Evolutionary conservation across 2,113 vertebrate genomes (phyloP), one percentile per base, ranked within the genome.

Genomic region (Amblyornis subalaris): DNA sequence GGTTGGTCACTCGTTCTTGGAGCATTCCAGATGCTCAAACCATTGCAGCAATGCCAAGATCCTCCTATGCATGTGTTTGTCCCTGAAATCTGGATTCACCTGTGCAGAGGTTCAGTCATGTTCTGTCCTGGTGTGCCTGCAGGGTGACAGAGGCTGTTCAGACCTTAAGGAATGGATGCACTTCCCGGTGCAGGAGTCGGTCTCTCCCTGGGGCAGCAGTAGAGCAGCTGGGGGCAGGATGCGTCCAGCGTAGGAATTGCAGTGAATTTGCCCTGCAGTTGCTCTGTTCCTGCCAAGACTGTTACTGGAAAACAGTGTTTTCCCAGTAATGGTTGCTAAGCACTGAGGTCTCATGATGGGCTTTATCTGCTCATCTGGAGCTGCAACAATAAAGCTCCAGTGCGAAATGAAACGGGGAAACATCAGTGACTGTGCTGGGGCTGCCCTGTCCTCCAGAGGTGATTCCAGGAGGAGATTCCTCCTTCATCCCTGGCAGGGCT

Each of bases 281-380:
- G 72, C 65, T 94, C 83, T 95, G 38, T 51, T 86, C 55, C 74
- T 92, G 92, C 79, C 94, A 85, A 92, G 88, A 31, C 75, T 51
- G 20, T 89, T 95, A 89, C 90, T 95, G 95, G 92, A 94, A 93
- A 94, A 69, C 31, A 75, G 85, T 35, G 20, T 94, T 96, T 94
- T 91, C 75, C 93, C 95, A 93, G 89, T 88, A 40, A 14, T 84
- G 40, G 89, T 93, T 94, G 95, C 93, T 88, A 96, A 81, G 93
- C 88, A 88, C 81, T 82, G 81, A 89, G 77, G 81, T 85, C 88
- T 84, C 36, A 47, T 71, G 69, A 81, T 88, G 85, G 62, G 74
- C 74, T 96, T 93, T 89, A 89, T 94, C 94, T 96, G 76, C 94
- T 89, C 89, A 77, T 91, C 93, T 89, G 92, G 80, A 84, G 74